These are phyloP conservation scores for Volucella inanis DNA, from an alignment of 2,888 invertebrate species.

Conservation along the genomic window DNA sequence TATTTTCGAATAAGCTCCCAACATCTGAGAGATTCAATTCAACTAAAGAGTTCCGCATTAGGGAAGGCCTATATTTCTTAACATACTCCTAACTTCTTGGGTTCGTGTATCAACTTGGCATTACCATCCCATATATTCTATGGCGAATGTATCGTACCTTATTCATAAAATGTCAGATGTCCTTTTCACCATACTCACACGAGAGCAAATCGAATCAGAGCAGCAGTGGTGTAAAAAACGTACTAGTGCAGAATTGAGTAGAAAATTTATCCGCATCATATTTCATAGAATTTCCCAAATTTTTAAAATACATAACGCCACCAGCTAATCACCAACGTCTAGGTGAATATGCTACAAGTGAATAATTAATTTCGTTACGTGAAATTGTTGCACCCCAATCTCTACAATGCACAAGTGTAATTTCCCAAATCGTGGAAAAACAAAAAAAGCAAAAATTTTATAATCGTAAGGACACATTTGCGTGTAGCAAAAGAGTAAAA, in stretches of 20 bases:
- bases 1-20: too few species aligned
- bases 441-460: conserved; percentile 30
- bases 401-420: conserved; percentile 17
- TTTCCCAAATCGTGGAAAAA: conserved; percentile 22
- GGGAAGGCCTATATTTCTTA: not conserved
- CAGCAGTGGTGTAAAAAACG: conserved; percentile 52
- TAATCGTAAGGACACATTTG: conserved; percentile 49
- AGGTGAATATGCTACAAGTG: conserved; percentile 30
- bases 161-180: conserved; percentile 36
- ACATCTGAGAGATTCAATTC: too few species aligned
- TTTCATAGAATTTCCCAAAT: conserved; percentile 46
- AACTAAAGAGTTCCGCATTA: too few species aligned
- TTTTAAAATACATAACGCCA: conserved; percentile 42
- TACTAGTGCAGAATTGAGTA: conserved; percentile 56
- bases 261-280: conserved; percentile 58
- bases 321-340: conserved; percentile 5
- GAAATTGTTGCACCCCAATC: not conserved
- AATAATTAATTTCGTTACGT: conserved; percentile 2
- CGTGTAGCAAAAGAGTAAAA: conserved; percentile 11
- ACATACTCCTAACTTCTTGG: conserved; percentile 8
- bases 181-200: conserved; percentile 31
- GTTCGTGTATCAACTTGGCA: conserved; percentile 35
- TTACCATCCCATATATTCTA: not conserved
- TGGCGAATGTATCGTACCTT: conserved; percentile 27
- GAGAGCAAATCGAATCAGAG: conserved; percentile 47